phyloP scores from a whole-genome alignment of 92 coral and sea anemone species.

The Siderastrea radians region DNA sequence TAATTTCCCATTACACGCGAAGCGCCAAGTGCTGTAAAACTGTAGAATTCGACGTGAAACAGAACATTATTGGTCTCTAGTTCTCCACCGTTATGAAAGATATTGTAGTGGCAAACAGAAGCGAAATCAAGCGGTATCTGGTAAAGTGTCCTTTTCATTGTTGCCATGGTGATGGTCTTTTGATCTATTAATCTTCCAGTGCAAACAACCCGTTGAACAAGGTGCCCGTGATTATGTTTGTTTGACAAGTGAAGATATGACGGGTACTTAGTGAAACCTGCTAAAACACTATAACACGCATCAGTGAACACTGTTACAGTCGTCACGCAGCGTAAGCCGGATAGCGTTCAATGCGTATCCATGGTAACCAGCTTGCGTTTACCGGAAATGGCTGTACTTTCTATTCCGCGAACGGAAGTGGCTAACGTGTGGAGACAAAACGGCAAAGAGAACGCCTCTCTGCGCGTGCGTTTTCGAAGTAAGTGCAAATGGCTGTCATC shows the following conservation, averaged over 20 bases:
- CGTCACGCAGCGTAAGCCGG: neutral
- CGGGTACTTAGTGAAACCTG: constrained; percentile 41
- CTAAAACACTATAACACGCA: constrained; percentile 23
- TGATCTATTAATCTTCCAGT: constrained; percentile 61
- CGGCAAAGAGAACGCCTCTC: too few relatives aligned
- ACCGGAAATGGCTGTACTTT: neutral
- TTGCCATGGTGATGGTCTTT: constrained; percentile 53
- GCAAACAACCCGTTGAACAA: constrained; percentile 23
- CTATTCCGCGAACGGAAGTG: neutral
- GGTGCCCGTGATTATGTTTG: neutral
- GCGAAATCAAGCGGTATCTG: neutral
- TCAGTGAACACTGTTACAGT: neutral
- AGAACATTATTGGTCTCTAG: neutral
- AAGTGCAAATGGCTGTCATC: too few relatives aligned
- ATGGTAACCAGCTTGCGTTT: neutral
- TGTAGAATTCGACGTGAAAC: too few relatives aligned
- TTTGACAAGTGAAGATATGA: constrained; percentile 4
- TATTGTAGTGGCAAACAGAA: neutral
- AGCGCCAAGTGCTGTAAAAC: too few relatives aligned
- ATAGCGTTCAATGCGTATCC: neutral
- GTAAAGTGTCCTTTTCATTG: neutral
- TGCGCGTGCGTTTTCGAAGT: too few relatives aligned
- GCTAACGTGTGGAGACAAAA: neutral
- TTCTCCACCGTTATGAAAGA: neutral
- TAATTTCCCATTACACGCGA: too few relatives aligned